Base-by-base conservation (phyloP, 1,140 invertebrate genomes). In the Lepidurus apus region DNA sequence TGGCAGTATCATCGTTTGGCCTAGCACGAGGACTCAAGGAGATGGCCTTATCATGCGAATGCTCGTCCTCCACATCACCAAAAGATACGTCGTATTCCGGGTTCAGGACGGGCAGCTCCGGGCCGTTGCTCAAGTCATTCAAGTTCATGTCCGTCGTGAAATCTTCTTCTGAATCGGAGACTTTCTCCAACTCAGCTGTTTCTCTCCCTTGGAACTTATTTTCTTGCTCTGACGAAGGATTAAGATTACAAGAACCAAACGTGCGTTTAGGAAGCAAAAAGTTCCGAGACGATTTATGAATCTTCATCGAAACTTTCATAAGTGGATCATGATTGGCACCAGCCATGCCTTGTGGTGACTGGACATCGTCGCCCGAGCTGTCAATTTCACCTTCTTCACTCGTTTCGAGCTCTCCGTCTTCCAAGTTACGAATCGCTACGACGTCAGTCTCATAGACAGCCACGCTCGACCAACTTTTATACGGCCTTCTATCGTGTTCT, bases 91-190 rank as follows among this genome's bases (percentile, higher is more conserved):
- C 53, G 53, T 65, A 65, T 65, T 65, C 53, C 4, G 53, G 53
- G 53, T 65, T 65, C 9, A 65, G 53, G 13, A 65, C 21, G 53
- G 53, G 53, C 6, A 65, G 53, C 53, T 65, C 53, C 5, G 17
- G n/a, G n/a, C 21, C 53, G 3, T 65, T 65, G 53, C n/a, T 65
- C 53, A 13, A 13, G 53, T 65, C 53, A 65, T 65, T 65, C 17
- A 65, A 65, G 53, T 65, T 65, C 53, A 65, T 65, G 53, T 65
- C 53, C 21, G 53, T 65, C 53, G 53, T 65, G 53, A 65, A 65
- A 65, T 65, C 53, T 21, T 65, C 47, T 21, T 65, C 53, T 13
- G 53, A 65, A 65, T 65, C 53, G 5, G 53, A 65, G 21, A 65
- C 53, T 65, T 65, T 17, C n/a, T 65, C 53, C 53, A 65, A 65